These are phyloP conservation scores for Drosophila gaucha DNA, from an alignment of 2,888 invertebrate genomes.

Conservation along the genomic window DNA sequence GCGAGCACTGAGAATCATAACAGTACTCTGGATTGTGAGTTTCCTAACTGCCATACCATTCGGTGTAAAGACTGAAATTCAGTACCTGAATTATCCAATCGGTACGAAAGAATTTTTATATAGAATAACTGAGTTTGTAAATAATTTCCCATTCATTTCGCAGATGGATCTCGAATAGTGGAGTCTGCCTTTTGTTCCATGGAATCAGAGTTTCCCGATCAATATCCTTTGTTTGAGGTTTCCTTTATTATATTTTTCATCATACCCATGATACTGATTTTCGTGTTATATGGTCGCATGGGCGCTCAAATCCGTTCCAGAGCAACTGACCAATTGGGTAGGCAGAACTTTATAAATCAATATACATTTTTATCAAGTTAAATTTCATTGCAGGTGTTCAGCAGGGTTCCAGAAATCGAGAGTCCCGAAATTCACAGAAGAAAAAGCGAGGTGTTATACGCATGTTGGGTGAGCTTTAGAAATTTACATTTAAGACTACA, in stretches of 20 bases:
- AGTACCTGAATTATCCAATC: slow-evolving; percentile 90
- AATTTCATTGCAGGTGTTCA: slow-evolving; percentile 81
- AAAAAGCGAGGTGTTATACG: slow-evolving; percentile 91
- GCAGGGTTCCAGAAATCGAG: slow-evolving; percentile 89
- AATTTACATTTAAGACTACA: background rate
- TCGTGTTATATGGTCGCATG: slow-evolving; percentile 92
- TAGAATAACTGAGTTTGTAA: background rate
- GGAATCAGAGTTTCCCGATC: slow-evolving; percentile 86
- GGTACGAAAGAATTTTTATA: slow-evolving; percentile 83
- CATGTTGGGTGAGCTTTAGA: slow-evolving; percentile 89
- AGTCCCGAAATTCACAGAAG: slow-evolving; percentile 89
- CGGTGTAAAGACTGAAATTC: slow-evolving; percentile 90
- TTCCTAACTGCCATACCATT: slow-evolving; percentile 91
- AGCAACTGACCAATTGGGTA: slow-evolving; percentile 85
- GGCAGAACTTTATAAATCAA: background rate
- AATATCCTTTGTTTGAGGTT: slow-evolving; percentile 91
- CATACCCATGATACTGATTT: slow-evolving; percentile 89
- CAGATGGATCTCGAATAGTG: slow-evolving; percentile 86
- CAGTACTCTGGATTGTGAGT: slow-evolving; percentile 91
- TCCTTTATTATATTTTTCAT: slow-evolving; percentile 94
- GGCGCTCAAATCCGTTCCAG: slow-evolving; percentile 88
- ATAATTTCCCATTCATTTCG: slow-evolving; percentile 5
- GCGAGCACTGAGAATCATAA: slow-evolving; percentile 92
- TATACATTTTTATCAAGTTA: no score
- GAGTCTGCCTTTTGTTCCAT: slow-evolving; percentile 94